A percentile compares a stretch with the other conserved stretches of the same genome.
phyloP scores from a whole-genome alignment of 2,888 invertebrate species.

The Drosophila gaucha region DNA sequence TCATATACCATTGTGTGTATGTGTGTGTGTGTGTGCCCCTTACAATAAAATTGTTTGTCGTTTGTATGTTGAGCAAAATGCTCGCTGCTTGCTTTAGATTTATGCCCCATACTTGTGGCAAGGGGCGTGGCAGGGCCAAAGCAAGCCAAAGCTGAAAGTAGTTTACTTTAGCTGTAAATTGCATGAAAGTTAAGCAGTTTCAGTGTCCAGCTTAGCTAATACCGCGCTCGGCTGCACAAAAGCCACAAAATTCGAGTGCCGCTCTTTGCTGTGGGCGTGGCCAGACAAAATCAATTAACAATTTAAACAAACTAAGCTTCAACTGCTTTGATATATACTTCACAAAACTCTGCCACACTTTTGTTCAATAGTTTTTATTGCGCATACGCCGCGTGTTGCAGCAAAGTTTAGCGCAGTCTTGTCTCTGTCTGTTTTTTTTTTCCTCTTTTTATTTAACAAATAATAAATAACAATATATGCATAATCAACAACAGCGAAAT shows the following conservation, averaged over 20 bases:
- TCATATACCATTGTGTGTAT: conserved; percentile 63
- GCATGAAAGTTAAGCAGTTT: conserved; percentile 79
- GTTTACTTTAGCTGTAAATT: conserved; percentile 76
- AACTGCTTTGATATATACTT: conserved; percentile 4
- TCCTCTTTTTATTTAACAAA: conserved; percentile 48
- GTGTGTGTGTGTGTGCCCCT: conserved; percentile 30
- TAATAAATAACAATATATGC: conserved; percentile 60
- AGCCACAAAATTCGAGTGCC: conserved; percentile 60
- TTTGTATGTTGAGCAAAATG: conserved; percentile 68
- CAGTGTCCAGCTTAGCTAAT: conserved; percentile 77
- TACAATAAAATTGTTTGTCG: conserved; percentile 81
- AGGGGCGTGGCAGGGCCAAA: not conserved
- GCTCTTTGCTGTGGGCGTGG: not conserved
- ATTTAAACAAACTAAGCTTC: conserved; percentile 50
- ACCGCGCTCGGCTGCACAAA: conserved; percentile 76
- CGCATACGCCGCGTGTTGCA: conserved; percentile 28
- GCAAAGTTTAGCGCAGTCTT: conserved; percentile 14
- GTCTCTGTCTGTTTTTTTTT: conserved; percentile 1
- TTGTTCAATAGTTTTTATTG: conserved; percentile 32
- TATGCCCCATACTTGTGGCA: conserved; percentile 51
- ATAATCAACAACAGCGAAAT: conserved; percentile 32
- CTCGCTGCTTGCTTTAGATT: conserved; percentile 64
- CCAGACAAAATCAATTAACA: conserved; percentile 74
- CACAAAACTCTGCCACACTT: not conserved
- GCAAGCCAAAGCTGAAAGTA: no score